These are phyloP conservation scores for Pedionomus torquatus DNA, from an alignment of 2,113 vertebrate genomes.

Conservation along the genomic window DNA sequence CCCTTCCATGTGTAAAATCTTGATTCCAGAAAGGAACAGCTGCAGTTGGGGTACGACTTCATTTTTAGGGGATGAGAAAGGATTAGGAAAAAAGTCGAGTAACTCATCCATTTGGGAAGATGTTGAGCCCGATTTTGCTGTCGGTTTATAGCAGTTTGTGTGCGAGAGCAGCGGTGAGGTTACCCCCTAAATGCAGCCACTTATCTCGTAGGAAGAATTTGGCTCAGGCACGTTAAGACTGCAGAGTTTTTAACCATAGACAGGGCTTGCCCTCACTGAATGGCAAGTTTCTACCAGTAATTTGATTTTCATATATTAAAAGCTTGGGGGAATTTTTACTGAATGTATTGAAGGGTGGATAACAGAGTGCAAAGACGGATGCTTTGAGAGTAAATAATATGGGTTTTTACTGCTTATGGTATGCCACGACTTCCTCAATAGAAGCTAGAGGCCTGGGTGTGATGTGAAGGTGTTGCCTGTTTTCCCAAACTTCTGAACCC, in stretches of 20 bases:
- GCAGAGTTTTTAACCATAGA: background rate
- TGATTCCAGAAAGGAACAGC: slow-evolving; percentile 41
- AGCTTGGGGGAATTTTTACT: background rate
- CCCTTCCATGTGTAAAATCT: slow-evolving; percentile 32
- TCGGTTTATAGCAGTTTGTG: background rate
- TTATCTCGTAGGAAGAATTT: background rate
- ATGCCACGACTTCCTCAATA: background rate
- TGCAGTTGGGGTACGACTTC: background rate
- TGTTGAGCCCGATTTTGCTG: background rate
- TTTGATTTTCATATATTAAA: background rate
- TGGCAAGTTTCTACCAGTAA: background rate
- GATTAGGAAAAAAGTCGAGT: background rate
- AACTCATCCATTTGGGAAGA: background rate
- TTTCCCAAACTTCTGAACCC: background rate
- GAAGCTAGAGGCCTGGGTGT: background rate
- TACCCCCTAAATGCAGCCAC: background rate
- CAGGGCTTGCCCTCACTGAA: background rate
- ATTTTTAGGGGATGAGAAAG: background rate
- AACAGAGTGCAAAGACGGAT: background rate
- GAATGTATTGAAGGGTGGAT: background rate
- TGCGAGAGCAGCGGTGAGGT: background rate
- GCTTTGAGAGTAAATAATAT: background rate
- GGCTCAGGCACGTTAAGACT: background rate
- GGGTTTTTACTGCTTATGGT: background rate
- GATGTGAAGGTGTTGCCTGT: background rate